Percentiles rank a stretch among this genome's conserved stretches.
These are phyloP conservation scores for Excalfactoria chinensis DNA, from an alignment of 2,113 vertebrate genomes.

Conservation along the genomic window DNA sequence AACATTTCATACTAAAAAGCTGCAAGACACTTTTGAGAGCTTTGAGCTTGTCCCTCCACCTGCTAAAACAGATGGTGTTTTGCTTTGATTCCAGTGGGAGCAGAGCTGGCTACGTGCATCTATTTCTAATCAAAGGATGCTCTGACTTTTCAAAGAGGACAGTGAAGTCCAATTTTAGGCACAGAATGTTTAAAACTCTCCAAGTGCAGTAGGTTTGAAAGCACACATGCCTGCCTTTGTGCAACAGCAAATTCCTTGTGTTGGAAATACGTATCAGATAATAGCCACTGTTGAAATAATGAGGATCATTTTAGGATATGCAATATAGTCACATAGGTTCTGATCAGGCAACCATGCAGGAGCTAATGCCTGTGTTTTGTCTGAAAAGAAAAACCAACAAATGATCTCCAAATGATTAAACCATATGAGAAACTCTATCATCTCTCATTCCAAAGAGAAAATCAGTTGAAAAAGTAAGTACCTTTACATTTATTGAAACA, in stretches of 20 bases:
- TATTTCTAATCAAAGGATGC: conserved; percentile 57
- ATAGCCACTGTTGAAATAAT: conserved; percentile 3
- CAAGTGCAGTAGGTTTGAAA: conserved; percentile 18
- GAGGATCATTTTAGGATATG: not conserved
- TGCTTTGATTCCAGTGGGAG: conserved; percentile 61
- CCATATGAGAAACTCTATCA: not conserved
- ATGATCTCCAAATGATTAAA: not conserved
- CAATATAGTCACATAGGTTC: not conserved
- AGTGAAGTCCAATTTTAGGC: conserved; percentile 18
- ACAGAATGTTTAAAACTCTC: conserved; percentile 23
- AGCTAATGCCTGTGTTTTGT: not conserved
- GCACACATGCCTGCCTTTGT: not conserved
- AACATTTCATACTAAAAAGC: not conserved
- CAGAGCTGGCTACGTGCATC: conserved; percentile 7
- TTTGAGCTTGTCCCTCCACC: conserved; percentile 45
- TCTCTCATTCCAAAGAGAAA: not conserved
- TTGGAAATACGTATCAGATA: not conserved
- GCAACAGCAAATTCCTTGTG: conserved; percentile 35
- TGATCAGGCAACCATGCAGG: not conserved
- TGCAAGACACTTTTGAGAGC: conserved; percentile 26
- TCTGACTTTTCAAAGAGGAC: conserved; percentile 52
- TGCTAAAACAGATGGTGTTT: conserved; percentile 72
- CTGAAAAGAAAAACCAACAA: not conserved
- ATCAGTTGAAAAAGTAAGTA: not conserved
- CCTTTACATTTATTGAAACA: not conserved